phyloP scores from a whole-genome alignment of 2,113 vertebrate species.

The Anarrhichthys ocellatus region DNA sequence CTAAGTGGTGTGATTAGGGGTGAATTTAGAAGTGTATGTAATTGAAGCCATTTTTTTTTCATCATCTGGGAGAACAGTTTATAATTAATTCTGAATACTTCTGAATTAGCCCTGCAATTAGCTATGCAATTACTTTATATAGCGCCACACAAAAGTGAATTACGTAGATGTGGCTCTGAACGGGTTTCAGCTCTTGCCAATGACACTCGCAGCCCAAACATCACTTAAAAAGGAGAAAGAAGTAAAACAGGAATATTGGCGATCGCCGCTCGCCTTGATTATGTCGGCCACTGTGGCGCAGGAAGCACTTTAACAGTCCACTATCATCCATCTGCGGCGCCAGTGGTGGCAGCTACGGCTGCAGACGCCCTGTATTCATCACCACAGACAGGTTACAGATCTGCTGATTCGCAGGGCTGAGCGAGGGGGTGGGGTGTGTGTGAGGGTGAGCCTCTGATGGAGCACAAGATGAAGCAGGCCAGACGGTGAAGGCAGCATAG shows the following conservation, averaged over 20 bases:
- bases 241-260: constrained; percentile 35
- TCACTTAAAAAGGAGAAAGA: constrained; percentile 26
- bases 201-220: constrained; percentile 18
- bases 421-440: constrained; percentile 19
- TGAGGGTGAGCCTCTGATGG: constrained; percentile 35
- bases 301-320: constrained; percentile 59
- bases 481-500: constrained; percentile 42
- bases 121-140: constrained; percentile 47
- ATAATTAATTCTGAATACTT: constrained; percentile 73
- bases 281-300: constrained; percentile 38
- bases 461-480: constrained; percentile 41
- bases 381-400: constrained; percentile 76
- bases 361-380: constrained; percentile 75
- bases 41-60: constrained; percentile 56
- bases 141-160: constrained; percentile 40
- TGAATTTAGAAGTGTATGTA: constrained; percentile 61
- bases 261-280: constrained; percentile 39
- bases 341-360: constrained; percentile 61
- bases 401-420: constrained; percentile 67
- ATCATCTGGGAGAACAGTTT: constrained; percentile 56
- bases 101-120: constrained; percentile 62
- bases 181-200: constrained; percentile 18
- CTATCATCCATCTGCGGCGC: constrained; percentile 75
- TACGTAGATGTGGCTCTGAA: constrained; percentile 5
- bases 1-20: constrained; percentile 56